Percentiles rank a stretch among this genome's conserved stretches.
Conservation (phyloP, 1,140 invertebrate genomes). For the Oreohelix idahoensis region DNA sequence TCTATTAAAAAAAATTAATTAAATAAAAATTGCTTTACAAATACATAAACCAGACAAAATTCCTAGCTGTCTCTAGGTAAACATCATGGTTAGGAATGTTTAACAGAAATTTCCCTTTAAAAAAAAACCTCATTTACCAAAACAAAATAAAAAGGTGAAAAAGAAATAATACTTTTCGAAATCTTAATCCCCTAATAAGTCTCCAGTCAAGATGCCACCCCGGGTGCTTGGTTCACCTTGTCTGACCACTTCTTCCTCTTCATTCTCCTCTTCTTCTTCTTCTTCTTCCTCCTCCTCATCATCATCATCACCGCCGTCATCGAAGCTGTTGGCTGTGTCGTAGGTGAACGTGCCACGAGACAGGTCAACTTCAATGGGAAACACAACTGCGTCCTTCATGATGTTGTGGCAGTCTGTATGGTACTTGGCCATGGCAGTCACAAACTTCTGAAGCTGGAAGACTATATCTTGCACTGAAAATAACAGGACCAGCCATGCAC, state of each 20-base stretch:
- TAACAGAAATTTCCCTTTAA: no score
- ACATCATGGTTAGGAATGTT: no score
- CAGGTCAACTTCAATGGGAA: conserved; percentile 97
- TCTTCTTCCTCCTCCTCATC: conserved; percentile 63
- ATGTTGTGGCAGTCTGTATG: conserved; percentile 77
- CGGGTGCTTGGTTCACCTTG: background rate
- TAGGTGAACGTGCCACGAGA: conserved; percentile 87
- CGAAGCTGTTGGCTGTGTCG: conserved; percentile 68
- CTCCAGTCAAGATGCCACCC: conserved; percentile 31
- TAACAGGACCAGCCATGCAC: conserved; percentile 38
- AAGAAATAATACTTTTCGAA: no score
- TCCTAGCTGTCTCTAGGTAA: no score
- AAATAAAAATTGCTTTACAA: no score
- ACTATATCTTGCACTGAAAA: conserved; percentile 89
- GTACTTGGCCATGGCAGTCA: conserved; percentile 86
- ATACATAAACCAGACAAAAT: no score
- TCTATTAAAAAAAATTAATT: no score
- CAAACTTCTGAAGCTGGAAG: conserved; percentile 85
- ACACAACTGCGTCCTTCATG: conserved; percentile 84
- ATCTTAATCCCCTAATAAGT: conserved; percentile 19
- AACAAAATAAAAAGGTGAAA: no score
- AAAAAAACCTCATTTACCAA: no score
- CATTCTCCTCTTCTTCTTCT: conserved; percentile 23
- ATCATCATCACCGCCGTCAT: conserved; percentile 70
- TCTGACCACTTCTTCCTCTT: conserved; percentile 34